A percentile compares a stretch with the other conserved stretches of the same genome.
These are phyloP conservation scores for Bhutanitis thaidina DNA, from an alignment of 2,888 invertebrate species.

Conservation along the genomic window DNA sequence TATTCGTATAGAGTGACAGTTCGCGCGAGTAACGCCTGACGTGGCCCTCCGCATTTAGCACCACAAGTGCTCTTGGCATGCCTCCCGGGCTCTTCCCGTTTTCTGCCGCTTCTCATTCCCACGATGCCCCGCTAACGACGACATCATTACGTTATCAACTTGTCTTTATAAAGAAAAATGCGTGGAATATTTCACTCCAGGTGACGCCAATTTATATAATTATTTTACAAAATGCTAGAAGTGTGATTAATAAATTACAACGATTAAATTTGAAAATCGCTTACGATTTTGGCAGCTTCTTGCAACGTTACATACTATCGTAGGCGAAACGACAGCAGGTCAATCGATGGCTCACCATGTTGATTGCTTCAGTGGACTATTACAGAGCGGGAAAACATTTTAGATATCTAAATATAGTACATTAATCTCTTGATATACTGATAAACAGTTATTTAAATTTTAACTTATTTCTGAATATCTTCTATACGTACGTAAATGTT, in stretches of 20 bases:
- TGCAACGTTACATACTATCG: neutral
- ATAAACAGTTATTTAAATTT: neutral
- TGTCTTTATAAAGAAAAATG: neutral
- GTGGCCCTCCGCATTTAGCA: constrained; percentile 63
- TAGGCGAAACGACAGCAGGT: neutral
- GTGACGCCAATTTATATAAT: constrained; percentile 1
- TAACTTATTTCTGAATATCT: neutral
- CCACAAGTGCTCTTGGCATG: constrained; percentile 55
- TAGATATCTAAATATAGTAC: constrained; percentile 2
- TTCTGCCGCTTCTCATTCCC: constrained; percentile 37
- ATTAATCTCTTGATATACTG: neutral
- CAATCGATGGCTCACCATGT: constrained; percentile 3
- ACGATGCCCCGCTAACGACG: constrained; percentile 14
- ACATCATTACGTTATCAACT: constrained; percentile 15
- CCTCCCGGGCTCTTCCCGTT: constrained; percentile 56
- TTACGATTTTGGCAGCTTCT: neutral
- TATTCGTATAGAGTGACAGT: constrained; percentile 38
- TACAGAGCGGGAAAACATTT: neutral
- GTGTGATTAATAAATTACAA: neutral
- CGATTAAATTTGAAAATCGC: neutral
- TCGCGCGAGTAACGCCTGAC: constrained; percentile 44
- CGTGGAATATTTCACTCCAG: neutral
- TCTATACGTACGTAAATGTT: neutral
- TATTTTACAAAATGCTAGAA: neutral
- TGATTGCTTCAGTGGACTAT: constrained; percentile 7